Conservation (phyloP, 2,888 invertebrate species). For the Drosophila macrospina region DNA sequence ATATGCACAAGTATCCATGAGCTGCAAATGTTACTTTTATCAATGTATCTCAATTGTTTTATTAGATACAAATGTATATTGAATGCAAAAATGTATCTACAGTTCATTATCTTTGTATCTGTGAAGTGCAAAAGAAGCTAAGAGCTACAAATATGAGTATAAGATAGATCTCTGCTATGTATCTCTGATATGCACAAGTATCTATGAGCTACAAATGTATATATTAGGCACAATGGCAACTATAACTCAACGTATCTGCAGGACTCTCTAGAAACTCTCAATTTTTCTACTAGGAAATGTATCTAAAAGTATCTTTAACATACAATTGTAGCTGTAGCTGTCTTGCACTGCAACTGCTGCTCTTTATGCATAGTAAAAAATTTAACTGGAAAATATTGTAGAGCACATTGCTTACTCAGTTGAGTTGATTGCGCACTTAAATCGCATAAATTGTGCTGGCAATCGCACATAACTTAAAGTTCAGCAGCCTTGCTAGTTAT, state of each 20-base stretch:
- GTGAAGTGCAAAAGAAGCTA: background rate
- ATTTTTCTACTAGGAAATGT: too few relatives aligned
- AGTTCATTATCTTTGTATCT: background rate
- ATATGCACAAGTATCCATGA: background rate
- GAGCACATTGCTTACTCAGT: background rate
- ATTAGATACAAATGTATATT: background rate
- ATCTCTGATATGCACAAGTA: too few relatives aligned
- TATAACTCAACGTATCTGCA: too few relatives aligned
- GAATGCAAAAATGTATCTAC: background rate
- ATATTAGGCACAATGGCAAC: too few relatives aligned
- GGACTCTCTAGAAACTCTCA: too few relatives aligned
- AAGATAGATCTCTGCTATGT: too few relatives aligned
- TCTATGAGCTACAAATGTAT: too few relatives aligned
- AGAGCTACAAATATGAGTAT: too few relatives aligned
- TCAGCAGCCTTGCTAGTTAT: constrained; percentile 4
- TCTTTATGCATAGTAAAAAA: background rate
- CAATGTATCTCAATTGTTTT: too few relatives aligned
- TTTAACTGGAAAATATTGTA: background rate
- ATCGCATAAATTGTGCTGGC: background rate
- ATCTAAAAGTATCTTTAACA: background rate
- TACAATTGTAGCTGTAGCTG: background rate
- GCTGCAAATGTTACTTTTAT: too few relatives aligned
- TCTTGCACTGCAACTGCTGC: background rate
- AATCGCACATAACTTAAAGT: background rate
- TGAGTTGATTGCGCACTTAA: background rate